A percentile compares a stretch with the other conserved stretches of the same genome.
Conservation (phyloP, 2,797 vertebrate genomes). For the Chelonia mydas region DNA sequence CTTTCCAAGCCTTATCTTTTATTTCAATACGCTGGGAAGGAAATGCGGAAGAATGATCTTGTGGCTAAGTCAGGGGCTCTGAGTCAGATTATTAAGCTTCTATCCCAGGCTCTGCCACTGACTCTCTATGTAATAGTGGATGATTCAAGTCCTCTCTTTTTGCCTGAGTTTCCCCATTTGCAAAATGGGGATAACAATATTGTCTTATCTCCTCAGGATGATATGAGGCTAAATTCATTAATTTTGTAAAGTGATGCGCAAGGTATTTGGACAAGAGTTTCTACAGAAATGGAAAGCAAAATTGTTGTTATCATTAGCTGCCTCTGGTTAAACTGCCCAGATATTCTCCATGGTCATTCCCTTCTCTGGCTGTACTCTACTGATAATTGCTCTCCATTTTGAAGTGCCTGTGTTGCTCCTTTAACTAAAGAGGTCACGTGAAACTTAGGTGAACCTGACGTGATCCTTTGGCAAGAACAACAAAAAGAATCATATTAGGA, state of each 20-base stretch:
- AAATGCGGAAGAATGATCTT: slow-evolving; percentile 25
- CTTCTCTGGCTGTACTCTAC: slow-evolving; percentile 41
- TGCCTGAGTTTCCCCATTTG: slow-evolving; percentile 37
- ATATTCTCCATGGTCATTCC: slow-evolving; percentile 55
- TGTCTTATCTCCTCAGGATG: slow-evolving; percentile 42
- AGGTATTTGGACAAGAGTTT: slow-evolving; percentile 34
- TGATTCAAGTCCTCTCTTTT: slow-evolving; percentile 43
- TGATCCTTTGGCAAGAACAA: slow-evolving; percentile 27
- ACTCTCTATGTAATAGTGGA: not conserved
- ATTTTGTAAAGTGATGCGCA: not conserved
- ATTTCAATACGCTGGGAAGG: slow-evolving; percentile 34
- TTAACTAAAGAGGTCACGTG: slow-evolving; percentile 54
- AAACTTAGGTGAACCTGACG: slow-evolving; percentile 34
- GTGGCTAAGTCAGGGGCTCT: not conserved
- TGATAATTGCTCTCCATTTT: slow-evolving; percentile 54
- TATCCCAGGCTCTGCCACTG: not conserved
- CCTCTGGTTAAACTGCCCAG: slow-evolving; percentile 53
- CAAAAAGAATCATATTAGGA: slow-evolving; percentile 16
- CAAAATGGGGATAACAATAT: slow-evolving; percentile 52
- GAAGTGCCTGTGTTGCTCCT: slow-evolving; percentile 29
- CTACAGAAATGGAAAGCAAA: slow-evolving; percentile 48
- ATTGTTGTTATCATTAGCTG: slow-evolving; percentile 41
- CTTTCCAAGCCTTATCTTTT: slow-evolving; percentile 38
- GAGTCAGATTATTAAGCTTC: not conserved
- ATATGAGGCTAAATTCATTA: slow-evolving; percentile 43